Conservation (phyloP, 2,797 vertebrate genomes). For the Myotis vivesi region DNA sequence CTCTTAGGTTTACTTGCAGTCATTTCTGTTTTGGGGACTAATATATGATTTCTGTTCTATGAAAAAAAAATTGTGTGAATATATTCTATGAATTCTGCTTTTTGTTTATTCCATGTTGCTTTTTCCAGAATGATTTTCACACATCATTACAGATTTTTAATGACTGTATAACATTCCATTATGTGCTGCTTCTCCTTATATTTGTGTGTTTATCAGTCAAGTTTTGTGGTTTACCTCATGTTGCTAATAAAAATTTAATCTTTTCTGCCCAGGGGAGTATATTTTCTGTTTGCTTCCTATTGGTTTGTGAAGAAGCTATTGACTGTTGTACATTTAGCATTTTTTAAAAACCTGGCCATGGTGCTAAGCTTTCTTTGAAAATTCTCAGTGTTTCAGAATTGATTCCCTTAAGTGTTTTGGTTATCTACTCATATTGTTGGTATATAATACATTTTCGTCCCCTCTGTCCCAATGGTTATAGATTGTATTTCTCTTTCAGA, state of each 20-base stretch:
- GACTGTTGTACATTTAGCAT: background rate
- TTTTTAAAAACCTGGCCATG: background rate
- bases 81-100: background rate
- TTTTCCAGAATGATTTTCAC: background rate
- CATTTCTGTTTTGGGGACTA: background rate
- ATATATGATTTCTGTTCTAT: background rate
- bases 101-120: background rate
- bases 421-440: background rate
- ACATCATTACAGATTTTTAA: background rate
- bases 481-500: background rate
- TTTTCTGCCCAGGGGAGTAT: background rate
- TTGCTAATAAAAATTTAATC: background rate
- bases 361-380: background rate
- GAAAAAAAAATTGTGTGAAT: background rate
- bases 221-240: background rate
- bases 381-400: background rate
- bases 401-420: background rate
- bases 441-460: background rate
- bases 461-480: background rate
- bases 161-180: background rate
- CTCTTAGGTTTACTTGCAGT: background rate
- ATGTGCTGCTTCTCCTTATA: fast-evolving
- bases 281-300: background rate
- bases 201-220: fast-evolving
- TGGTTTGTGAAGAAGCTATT: background rate